Evolutionary conservation across 2,113 vertebrate species (phyloP).

Genomic region (Perccottus glenii): DNA sequence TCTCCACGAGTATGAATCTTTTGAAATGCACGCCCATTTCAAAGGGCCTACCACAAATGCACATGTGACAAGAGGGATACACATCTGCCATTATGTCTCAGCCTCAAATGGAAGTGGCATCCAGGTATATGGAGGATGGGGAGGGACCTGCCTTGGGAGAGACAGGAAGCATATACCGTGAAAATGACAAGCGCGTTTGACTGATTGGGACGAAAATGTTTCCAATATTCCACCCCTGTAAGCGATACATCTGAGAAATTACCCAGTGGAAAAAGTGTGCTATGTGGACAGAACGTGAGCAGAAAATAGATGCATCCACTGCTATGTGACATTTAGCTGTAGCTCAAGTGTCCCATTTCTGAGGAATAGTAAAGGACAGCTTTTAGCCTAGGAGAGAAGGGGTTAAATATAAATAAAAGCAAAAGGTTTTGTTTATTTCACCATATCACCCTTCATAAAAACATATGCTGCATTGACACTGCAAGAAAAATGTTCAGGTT

Average conservation of each 20-base stretch:
- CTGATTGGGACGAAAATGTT: conserved; percentile 47
- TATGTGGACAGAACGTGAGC: conserved; percentile 46
- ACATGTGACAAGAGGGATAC: conserved; percentile 40
- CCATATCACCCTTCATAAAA: conserved; percentile 44
- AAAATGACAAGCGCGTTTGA: conserved; percentile 59
- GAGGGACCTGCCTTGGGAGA: conserved; percentile 37
- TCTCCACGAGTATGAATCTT: conserved; percentile 19
- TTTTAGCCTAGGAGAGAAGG: conserved; percentile 48
- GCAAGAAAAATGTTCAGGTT: too few relatives aligned
- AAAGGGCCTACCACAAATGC: conserved; percentile 62
- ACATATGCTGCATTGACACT: too few relatives aligned
- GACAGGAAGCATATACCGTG: conserved; percentile 35
- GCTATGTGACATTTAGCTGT: conserved; percentile 68
- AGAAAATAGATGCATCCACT: conserved; percentile 59
- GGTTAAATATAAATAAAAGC: conserved; percentile 48
- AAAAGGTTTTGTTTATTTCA: conserved; percentile 43
- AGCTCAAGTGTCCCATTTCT: conserved; percentile 60
- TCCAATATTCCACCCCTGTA: conserved; percentile 62
- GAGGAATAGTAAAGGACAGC: conserved; percentile 56
- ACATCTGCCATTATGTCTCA: conserved; percentile 45
- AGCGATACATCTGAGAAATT: conserved; percentile 60
- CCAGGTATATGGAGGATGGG: conserved; percentile 50
- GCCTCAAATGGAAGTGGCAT: conserved; percentile 50
- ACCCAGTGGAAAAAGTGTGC: conserved; percentile 27
- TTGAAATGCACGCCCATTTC: conserved; percentile 35